phyloP scores from a whole-genome alignment of 2,113 vertebrate species.

The Calidris pygmaea region DNA sequence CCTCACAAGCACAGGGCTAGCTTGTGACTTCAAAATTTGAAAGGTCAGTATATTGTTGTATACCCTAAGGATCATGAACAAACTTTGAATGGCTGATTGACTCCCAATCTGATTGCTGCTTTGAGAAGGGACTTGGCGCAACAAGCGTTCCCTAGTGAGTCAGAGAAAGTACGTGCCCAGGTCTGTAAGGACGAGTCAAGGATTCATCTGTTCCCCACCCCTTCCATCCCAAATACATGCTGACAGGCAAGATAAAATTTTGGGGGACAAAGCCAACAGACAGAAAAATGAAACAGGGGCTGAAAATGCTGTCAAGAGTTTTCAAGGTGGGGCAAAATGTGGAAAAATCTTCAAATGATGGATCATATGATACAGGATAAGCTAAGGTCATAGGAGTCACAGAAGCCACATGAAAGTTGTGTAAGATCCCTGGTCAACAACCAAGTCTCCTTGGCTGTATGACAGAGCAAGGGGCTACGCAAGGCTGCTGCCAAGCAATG shows the following conservation, averaged over 20 bases:
- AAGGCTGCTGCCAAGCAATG: neutral
- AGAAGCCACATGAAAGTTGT: neutral
- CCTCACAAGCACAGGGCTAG: neutral
- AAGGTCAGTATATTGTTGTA: neutral
- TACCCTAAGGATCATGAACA: neutral
- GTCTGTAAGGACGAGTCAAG: neutral
- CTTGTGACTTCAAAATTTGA: neutral
- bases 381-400: neutral
- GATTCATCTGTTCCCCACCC: neutral
- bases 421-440: neutral
- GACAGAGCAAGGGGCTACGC: neutral
- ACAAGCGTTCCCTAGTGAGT: neutral
- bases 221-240: neutral
- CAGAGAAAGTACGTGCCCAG: neutral
- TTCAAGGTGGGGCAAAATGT: neutral
- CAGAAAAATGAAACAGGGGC: neutral
- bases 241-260: neutral
- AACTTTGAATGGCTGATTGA: neutral
- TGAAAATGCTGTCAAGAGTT: neutral
- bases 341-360: neutral
- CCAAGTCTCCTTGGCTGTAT: neutral
- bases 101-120: neutral
- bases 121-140: neutral
- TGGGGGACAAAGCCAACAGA: rapidly evolving
- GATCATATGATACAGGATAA: neutral